Evolutionary conservation across 2,888 invertebrate genomes (phyloP), one percentile per base, ranked within the genome.

Genomic region (Leucophora obtusa): DNA sequence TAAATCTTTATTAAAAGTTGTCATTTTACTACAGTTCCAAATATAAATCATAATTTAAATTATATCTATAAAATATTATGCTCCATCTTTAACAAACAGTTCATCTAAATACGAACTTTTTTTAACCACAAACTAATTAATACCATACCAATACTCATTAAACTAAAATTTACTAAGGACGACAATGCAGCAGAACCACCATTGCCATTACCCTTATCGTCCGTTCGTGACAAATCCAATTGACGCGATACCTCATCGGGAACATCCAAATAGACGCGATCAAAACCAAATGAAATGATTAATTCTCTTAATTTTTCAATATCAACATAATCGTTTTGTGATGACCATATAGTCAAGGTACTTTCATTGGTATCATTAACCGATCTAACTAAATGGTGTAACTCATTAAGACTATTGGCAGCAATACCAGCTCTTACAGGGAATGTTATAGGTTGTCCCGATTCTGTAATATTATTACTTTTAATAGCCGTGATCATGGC

Each of bases 331-430:
- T 97, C 96, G 0, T 91, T 91, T 38, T 91, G 91, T 58, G 92
- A 91, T 2, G 95, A 94, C 97, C 97, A 97, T 68, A 97, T 92
- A 0, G 97, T 97, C 81, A 97, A 89, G 0, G 96, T 94, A 35
- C 86, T 82, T 24, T 87, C 85, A 76, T 89, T 89, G 1, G 88
- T 89, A 1, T 68, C 83, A 50, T 87, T 87, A 0, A 90, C 84
- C 4, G 87, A 91, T 0, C 91, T 89, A 14, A 95, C 88, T 24
- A 97, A 91, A 78, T 91, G 91, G 15, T 93, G 89, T 14, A 97
- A 89, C 5, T 92, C 91, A 0, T 92, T 91, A 75, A 92, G 90
- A 84, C 95, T 95, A 85, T 94, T 92, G 0, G 94, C 94, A 0
- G 94, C 95, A 21, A 93, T 90, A 9, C 88, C 93, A 0, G 95